Base-by-base conservation (phyloP, 1,140 invertebrate species). In the Mylabris phalerata region DNA sequence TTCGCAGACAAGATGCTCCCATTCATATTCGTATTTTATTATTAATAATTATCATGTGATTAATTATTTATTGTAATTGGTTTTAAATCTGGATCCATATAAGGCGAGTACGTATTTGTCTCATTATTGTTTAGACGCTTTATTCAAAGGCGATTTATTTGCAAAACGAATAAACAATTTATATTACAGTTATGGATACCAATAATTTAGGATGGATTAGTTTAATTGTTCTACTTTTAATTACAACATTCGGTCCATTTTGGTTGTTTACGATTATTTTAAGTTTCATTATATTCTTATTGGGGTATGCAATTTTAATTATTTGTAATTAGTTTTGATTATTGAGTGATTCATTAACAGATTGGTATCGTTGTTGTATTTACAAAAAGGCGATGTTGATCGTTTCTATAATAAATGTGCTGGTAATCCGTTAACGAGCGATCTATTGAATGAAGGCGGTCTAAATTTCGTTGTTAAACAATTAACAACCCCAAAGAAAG, bases 331-430 rank as follows among this genome's bases (percentile, higher is more conserved):
- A 32, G 54, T 41, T 4, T 60, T 51, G 48, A 41, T 49, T 7
- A 41, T 49, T 7, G 50, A 58, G 19, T 25, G 4, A 52, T 44
- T 47, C 19, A 46, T 3, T 69, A 69, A 42, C 56, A 73, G 70
- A 6, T 60, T 67, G 9, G 57, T 69, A 48, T 67, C 69, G n/a
- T 66, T 69, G 24, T 39, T 73, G 5, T 72, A 73, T 62, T 39
- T 72, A 48, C 58, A 67, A 63, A 57, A 70, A 54, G 70, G 69
- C 27, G 60, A 70, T 60, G 55, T 71, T 50, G 69, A 73, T 43
- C 67, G 65, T 46, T 73, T 71, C 57, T 66, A 69, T 51, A 64
- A 51, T 40, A 70, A 67, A 61, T 71, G 63, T 59, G 58, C 57
- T 45, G 66, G 65, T 32, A 74, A 74, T 66, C 72, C 71, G 10